phyloP scores from a whole-genome alignment of 1,140 invertebrate species.

The Lerema accius region DNA sequence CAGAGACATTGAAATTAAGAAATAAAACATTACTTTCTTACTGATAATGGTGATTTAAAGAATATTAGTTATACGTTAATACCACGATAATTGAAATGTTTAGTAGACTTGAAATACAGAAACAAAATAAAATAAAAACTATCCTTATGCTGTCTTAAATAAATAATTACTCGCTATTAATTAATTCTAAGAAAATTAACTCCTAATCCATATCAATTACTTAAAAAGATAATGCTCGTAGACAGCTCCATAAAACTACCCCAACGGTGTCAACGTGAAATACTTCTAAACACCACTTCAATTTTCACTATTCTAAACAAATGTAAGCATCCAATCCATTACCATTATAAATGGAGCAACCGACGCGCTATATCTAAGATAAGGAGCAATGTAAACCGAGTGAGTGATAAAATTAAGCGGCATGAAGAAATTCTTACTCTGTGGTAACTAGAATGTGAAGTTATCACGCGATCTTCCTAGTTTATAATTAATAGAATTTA shows the following conservation, averaged over 20 bases:
- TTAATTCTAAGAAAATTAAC: constrained; percentile 44
- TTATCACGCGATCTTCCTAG: constrained; percentile 49
- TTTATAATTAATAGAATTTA: neutral
- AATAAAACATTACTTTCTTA: too few relatives aligned
- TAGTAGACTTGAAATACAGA: neutral
- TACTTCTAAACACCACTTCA: constrained; percentile 20
- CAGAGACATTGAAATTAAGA: too few relatives aligned
- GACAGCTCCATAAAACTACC: constrained; percentile 51
- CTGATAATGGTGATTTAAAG: too few relatives aligned
- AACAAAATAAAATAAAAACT: neutral
- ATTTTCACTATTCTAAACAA: constrained; percentile 34
- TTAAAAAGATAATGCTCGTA: constrained; percentile 51
- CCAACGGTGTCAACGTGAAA: constrained; percentile 42
- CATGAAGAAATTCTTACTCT: constrained; percentile 54
- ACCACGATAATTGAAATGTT: too few relatives aligned
- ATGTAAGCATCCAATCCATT: constrained; percentile 43
- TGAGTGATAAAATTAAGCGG: constrained; percentile 51
- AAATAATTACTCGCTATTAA: constrained; percentile 37
- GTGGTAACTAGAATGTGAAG: constrained; percentile 47
- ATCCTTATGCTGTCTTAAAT: neutral
- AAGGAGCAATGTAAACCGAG: constrained; percentile 44
- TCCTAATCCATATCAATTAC: constrained; percentile 53
- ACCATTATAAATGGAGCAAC: constrained; percentile 33
- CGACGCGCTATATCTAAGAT: constrained; percentile 34
- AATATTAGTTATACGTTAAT: too few relatives aligned